Conservation (phyloP, 1,140 invertebrate genomes). For the Drosophila pseudoananassae region DNA sequence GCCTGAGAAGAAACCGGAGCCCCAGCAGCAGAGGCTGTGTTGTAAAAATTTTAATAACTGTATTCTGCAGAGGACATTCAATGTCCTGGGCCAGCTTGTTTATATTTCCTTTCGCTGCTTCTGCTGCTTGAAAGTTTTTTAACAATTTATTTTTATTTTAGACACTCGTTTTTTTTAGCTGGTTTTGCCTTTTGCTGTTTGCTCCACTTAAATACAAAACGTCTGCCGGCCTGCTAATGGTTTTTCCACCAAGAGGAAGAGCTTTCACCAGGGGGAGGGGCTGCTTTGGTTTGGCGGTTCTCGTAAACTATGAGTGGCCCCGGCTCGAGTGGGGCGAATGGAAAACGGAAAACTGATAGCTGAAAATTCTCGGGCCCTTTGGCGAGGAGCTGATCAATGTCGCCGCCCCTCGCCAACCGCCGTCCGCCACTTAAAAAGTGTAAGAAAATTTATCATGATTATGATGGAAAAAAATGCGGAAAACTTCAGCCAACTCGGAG, state of each 20-base stretch:
- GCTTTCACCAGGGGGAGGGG: background rate
- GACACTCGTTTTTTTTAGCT: conserved; percentile 31
- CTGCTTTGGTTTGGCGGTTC: conserved; percentile 34
- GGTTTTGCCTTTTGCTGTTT: conserved; percentile 27
- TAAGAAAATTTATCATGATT: conserved; percentile 54
- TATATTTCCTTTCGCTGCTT: conserved; percentile 50
- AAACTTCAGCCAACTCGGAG: conserved; percentile 6
- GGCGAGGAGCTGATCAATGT: conserved; percentile 43
- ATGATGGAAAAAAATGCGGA: conserved; percentile 7
- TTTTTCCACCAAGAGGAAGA: conserved; percentile 17
- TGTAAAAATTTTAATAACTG: conserved; percentile 58
- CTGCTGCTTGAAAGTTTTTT: conserved; percentile 38
- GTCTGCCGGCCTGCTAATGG: conserved; percentile 57
- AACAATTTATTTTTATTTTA: conserved; percentile 64
- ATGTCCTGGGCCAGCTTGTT: conserved; percentile 51
- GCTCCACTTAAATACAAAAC: conserved; percentile 59
- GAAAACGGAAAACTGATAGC: conserved; percentile 53
- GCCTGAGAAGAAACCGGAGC: background rate
- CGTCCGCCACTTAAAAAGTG: conserved; percentile 39
- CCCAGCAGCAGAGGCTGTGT: background rate
- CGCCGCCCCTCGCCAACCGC: background rate
- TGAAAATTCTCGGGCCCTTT: conserved; percentile 30
- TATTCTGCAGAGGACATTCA: conserved; percentile 52
- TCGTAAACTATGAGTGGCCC: conserved; percentile 42
- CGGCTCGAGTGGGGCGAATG: conserved; percentile 32